Evolutionary conservation across 2,113 vertebrate species (phyloP).

Genomic region (Chlorodrepanis virens): DNA sequence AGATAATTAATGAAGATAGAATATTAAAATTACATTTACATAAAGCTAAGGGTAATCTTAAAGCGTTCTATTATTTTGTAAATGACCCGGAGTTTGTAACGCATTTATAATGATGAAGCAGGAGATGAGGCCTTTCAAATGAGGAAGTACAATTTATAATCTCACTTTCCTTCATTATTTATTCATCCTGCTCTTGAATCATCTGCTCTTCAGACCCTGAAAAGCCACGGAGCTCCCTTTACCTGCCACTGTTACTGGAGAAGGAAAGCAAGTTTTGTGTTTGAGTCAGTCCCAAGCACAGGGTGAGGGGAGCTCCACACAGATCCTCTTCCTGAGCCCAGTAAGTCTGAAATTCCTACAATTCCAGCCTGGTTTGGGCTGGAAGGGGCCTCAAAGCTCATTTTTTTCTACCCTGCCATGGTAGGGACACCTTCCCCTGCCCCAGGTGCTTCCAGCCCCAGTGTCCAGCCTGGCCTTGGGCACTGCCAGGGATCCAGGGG

Average conservation of each 20-base stretch:
- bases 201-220: neutral
- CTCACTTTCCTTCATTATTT: neutral
- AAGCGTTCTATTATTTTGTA: neutral
- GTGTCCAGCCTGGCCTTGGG: neutral
- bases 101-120: neutral
- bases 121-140: neutral
- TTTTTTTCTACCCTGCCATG: accelerated
- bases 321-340: accelerated
- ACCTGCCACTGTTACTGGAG: accelerated
- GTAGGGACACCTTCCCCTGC: neutral
- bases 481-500: neutral
- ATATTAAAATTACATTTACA: slow-evolving; percentile 31
- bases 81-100: neutral
- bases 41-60: slow-evolving; percentile 39
- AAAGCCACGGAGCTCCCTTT: neutral
- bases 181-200: neutral
- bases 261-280: neutral
- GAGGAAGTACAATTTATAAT: neutral
- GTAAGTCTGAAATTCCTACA: neutral
- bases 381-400: neutral
- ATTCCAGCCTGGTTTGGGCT: neutral
- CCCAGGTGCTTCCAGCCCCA: neutral
- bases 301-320: accelerated
- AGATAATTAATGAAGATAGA: slow-evolving; percentile 43
- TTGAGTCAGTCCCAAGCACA: accelerated